Base-by-base conservation (phyloP, 2,113 vertebrate species). In the Chaetorhynchus papuensis region DNA sequence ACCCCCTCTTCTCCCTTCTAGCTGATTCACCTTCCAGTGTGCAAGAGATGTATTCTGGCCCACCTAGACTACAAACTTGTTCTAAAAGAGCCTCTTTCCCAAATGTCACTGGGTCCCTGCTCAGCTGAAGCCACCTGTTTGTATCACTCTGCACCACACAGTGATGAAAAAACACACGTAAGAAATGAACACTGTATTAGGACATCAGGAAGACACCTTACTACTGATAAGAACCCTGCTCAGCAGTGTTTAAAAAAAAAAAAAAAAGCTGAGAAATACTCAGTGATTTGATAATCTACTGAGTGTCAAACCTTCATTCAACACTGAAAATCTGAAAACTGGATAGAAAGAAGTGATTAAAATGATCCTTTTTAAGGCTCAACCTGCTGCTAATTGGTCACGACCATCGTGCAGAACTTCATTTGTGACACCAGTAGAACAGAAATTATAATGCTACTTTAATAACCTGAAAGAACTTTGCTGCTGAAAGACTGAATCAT, bases 391-490 rank as follows among this genome's bases (percentile, higher is more conserved):
- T 95, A 95, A 96, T 93, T 95, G 86, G 80, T 94, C 69, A 78
- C 22, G 0, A 90, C 69, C 61, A 92, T 71, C 69, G 61, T 82
- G 77, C 77, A 96, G 93, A 95, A 91, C 72, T 81, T 93, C 60
- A 95, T 89, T 78, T 92, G 93, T 81, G 86, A 89, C 69, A 96
- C 53, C 72, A 89, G 41, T 26, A 84, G 76, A 87, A 96, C 83
- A 90, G 90, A 84, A 95, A 92, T 93, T 83, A 90, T 75, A 88
- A 89, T 84, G 72, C 60, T 69, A 84, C 71, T 82, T 95, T 92
- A 96, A 96, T 92, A 96, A 93, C 77, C 80, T 84, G 65, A 87
- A 95, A 90, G 96, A 95, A 92, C 93, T 92, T 92, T 75, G 53
- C 80, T 83, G 75, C 69, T 89, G 81, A 89, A 89, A 91, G 69